A percentile compares a stretch with the other conserved stretches of the same genome.
Conservation (phyloP, 2,113 vertebrate genomes). For the Hyaena hyaena region DNA sequence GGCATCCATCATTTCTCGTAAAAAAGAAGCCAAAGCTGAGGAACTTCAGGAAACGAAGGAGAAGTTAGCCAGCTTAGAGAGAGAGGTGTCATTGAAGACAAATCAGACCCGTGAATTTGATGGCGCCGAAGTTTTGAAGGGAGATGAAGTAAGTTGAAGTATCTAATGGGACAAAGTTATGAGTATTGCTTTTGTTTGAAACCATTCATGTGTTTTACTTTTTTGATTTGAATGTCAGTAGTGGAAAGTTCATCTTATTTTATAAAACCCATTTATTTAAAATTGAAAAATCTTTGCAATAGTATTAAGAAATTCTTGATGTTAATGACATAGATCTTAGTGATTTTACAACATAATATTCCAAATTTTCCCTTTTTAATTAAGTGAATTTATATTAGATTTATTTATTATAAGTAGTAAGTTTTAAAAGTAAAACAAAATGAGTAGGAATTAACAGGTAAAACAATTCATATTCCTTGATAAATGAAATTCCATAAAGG, state of each 20-base stretch:
- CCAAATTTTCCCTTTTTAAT: conserved; percentile 39
- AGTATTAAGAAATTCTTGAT: neutral
- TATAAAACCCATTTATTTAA: conserved; percentile 34
- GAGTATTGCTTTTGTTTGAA: neutral
- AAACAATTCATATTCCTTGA: conserved; percentile 11
- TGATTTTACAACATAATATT: conserved; percentile 24
- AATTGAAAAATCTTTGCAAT: conserved; percentile 30
- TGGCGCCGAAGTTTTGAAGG: conserved; percentile 90
- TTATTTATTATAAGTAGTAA: conserved; percentile 47
- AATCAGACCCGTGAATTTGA: conserved; percentile 87
- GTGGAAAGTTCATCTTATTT: conserved; percentile 43
- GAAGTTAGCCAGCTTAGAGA: conserved; percentile 89
- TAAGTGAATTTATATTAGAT: conserved; percentile 26
- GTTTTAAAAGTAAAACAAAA: conserved; percentile 31
- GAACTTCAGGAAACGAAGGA: conserved; percentile 96
- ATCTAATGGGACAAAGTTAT: neutral
- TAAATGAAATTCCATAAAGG: conserved; percentile 45
- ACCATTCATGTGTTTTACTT: neutral
- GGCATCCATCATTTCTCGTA: conserved; percentile 95
- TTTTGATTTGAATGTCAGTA: conserved; percentile 34
- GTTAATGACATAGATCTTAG: neutral
- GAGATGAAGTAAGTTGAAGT: conserved; percentile 92
- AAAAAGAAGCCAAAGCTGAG: conserved; percentile 96
- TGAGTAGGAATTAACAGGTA: conserved; percentile 8
- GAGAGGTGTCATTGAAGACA: conserved; percentile 89